These are phyloP conservation scores for Limnothrissa miodon DNA, from an alignment of 2,113 vertebrate genomes.

Conservation along the genomic window DNA sequence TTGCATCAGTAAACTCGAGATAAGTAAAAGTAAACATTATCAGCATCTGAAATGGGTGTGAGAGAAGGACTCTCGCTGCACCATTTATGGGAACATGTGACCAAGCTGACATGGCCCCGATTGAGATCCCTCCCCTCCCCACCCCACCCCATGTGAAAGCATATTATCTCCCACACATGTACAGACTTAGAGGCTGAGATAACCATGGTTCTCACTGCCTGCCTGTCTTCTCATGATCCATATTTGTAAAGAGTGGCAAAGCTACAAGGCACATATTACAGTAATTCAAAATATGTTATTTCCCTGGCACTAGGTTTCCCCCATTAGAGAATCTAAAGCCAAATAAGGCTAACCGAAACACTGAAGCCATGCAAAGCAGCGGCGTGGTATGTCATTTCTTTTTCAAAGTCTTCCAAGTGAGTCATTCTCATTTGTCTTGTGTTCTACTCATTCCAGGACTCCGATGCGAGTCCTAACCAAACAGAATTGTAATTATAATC, in stretches of 20 bases:
- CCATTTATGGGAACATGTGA: constrained; percentile 13
- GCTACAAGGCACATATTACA: constrained; percentile 18
- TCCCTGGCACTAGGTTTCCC: background rate
- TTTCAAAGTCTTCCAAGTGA: constrained; percentile 16
- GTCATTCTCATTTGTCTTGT: constrained; percentile 10
- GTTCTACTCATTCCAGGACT: background rate
- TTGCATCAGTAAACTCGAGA: background rate
- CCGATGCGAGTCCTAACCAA: background rate
- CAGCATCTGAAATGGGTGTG: background rate
- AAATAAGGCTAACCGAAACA: constrained; percentile 1
- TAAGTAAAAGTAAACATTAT: constrained; percentile 4
- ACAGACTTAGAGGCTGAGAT: constrained; percentile 15
- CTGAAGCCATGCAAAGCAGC: constrained; percentile 11
- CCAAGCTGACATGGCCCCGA: background rate
- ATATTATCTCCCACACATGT: constrained; percentile 10
- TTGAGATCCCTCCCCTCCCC: background rate
- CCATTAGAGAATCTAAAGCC: constrained; percentile 9
- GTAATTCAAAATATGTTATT: constrained; percentile 4
- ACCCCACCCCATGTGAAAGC: background rate
- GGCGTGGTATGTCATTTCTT: background rate
- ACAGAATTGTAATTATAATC: background rate
- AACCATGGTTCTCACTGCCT: background rate
- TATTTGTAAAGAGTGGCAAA: constrained; percentile 15
- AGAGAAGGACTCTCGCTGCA: background rate
- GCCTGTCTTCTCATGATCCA: background rate